Conservation (phyloP, 1,140 invertebrate genomes). For the Venturia canescens region DNA sequence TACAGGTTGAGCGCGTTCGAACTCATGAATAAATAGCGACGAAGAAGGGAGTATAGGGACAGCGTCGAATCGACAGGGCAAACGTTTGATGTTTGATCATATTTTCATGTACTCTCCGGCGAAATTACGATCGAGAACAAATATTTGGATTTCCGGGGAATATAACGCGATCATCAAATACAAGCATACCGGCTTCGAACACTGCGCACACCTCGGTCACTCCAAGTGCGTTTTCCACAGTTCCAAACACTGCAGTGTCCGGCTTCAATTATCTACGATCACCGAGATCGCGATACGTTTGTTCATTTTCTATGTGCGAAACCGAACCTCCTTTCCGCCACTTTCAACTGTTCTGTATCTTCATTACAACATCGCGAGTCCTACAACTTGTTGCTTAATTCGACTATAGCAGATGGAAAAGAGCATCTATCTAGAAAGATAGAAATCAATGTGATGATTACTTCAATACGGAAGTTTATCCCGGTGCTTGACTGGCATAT, state of each 20-base stretch:
- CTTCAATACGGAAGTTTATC: no score
- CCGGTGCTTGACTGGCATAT: no score
- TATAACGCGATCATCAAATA: conserved; percentile 45
- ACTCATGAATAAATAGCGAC: background rate
- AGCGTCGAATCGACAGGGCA: background rate
- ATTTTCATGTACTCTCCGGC: conserved; percentile 5
- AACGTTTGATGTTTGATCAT: conserved; percentile 38
- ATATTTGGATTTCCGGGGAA: conserved; percentile 41
- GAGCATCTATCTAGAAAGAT: no score
- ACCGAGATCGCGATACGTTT: conserved; percentile 53
- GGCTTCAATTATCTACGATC: conserved; percentile 40
- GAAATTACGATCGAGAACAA: conserved; percentile 40
- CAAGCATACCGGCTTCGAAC: conserved; percentile 25
- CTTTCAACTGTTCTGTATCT: background rate
- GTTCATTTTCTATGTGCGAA: conserved; percentile 47
- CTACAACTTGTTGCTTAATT: no score
- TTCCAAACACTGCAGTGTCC: conserved; percentile 8
- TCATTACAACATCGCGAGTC: conserved; percentile 10
- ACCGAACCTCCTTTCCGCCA: background rate
- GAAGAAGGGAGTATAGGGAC: background rate
- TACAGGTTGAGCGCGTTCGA: no score
- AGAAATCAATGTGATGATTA: no score
- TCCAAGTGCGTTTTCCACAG: conserved; percentile 36
- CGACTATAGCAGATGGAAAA: no score
- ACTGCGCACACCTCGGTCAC: background rate